phyloP scores from a whole-genome alignment of 2,888 invertebrate genomes.

The Cantharis nigra region DNA sequence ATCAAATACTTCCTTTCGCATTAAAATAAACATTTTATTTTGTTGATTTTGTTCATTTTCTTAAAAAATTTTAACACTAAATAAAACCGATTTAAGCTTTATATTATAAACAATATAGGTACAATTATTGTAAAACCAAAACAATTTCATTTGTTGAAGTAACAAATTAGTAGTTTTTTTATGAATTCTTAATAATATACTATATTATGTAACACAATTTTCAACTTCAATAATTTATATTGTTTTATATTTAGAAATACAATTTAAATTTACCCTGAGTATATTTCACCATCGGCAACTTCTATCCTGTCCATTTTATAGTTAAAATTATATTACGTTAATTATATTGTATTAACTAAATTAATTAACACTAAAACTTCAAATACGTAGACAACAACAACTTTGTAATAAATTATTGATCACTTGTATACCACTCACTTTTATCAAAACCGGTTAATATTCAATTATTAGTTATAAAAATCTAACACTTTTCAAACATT shows the following conservation, averaged over 20 bases:
- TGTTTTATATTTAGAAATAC: not conserved
- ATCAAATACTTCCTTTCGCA: not conserved
- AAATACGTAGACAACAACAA: not conserved
- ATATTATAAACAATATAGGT: no score
- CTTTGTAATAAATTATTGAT: not conserved
- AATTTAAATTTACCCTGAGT: not conserved
- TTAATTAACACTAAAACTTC: not conserved
- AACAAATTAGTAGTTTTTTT: no score
- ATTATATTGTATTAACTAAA: not conserved
- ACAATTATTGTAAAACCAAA: no score
- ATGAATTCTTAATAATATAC: no score
- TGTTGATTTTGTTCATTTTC: not conserved
- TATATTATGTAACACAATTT: not conserved
- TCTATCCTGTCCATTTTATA: not conserved
- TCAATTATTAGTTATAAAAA: not conserved
- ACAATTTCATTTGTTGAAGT: no score
- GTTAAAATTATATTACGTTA: not conserved
- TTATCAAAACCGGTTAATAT: not conserved
- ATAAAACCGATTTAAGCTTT: not conserved
- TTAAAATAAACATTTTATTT: not conserved
- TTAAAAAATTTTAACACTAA: not conserved
- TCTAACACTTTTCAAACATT: not conserved
- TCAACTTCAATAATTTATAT: not conserved
- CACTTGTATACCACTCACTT: not conserved
- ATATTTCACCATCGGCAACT: not conserved